phyloP scores from a whole-genome alignment of 2,797 vertebrate genomes.

The Muraenolepis orangiensis region DNA sequence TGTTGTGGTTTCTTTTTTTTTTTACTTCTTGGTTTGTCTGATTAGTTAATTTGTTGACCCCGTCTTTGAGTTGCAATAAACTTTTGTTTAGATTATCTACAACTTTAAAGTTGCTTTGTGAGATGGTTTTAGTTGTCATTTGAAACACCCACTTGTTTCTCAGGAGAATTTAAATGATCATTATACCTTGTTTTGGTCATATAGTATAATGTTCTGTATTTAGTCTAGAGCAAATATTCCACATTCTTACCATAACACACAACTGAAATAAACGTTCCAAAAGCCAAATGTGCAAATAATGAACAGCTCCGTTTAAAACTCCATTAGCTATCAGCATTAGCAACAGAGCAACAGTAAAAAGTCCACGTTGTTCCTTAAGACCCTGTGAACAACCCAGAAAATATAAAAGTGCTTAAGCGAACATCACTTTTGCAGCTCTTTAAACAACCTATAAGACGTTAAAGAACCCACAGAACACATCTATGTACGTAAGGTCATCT shows the following conservation, averaged over 20 bases:
- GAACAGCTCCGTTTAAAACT: not conserved
- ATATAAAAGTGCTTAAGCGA: no score
- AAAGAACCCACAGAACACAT: not conserved
- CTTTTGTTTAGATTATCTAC: no score
- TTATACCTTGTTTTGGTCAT: not conserved
- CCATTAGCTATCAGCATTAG: no score
- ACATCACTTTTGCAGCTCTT: no score
- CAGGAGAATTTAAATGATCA: not conserved
- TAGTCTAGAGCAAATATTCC: not conserved
- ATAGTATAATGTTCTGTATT: not conserved
- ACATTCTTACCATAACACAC: not conserved
- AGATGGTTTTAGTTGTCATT: no score
- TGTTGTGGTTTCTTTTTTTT: no score
- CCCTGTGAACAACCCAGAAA: no score
- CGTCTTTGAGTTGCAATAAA: no score
- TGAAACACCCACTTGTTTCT: not conserved
- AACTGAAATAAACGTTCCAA: not conserved
- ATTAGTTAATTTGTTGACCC: no score
- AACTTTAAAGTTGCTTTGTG: not conserved
- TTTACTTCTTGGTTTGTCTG: no score
- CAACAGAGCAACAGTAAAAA: no score
- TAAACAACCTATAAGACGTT: not conserved
- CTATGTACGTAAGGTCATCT: not conserved
- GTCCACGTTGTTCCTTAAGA: no score
- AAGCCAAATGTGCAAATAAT: not conserved